Base-by-base conservation (phyloP, 2,113 vertebrate genomes). In the Lichenostomus cassidix region DNA sequence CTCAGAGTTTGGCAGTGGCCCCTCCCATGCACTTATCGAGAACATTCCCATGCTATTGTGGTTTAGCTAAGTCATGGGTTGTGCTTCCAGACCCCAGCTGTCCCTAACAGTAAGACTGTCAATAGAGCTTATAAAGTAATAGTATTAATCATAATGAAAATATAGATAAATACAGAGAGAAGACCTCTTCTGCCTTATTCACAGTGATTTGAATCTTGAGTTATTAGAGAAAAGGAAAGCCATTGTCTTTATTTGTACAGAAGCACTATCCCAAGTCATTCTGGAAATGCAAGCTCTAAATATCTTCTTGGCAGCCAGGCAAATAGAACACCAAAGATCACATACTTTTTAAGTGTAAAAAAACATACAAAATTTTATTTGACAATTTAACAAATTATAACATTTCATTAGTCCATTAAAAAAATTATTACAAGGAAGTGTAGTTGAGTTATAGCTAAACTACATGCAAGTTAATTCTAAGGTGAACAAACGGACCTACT, bases 331-430 rank as follows among this genome's bases (percentile, higher is more conserved):
- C 2, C 35, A 87, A 77, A 85, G 71, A 74, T 4, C 3, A 2
- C 47, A 67, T 17, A 55, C 19, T 35, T 69, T 86, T 88, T 33
- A 92, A 83, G 28, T 17, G 16, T 80, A 62, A 88, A 85, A 90
- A 90, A 65, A 59, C 10, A 15, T 44, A 64, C 17, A 58, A 55
- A 46, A 53, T 52, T 91, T 95, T 90, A 94, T 96, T 95, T 87
- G 44, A 79, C 24, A 83, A 67, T 27, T 55, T 87, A 71, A 68
- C 8, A 74, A 75, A 27, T 44, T 85, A 52, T 33, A 52, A 27
- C 39, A 90, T 73, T 85, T 67, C 4, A 52, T 71, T 80, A 83
- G 52, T n/a, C 42, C 52, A 60, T 68, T 42, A 83, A 86, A 93
- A 85, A 23, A 62, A 20, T 59, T 17, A 58, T 86, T 56, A 74